These are phyloP conservation scores for Lemur catta DNA, from an alignment of 2,797 vertebrate genomes.

Conservation along the genomic window DNA sequence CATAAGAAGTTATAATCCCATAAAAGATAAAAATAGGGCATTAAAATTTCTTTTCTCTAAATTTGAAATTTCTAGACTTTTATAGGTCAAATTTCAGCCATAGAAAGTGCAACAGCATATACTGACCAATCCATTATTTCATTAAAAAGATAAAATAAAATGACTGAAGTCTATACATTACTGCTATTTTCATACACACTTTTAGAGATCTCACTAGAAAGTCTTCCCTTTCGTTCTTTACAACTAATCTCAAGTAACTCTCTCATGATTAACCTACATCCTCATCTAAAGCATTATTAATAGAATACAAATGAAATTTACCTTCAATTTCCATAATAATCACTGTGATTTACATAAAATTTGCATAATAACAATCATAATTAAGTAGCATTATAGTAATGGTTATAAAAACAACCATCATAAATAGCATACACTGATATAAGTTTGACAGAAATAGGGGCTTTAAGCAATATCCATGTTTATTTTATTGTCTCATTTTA, in stretches of 20 bases:
- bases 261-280: slow-evolving; percentile 58
- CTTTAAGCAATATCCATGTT: slow-evolving; percentile 41
- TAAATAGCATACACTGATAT: not conserved
- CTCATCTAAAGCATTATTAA: slow-evolving; percentile 46
- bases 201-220: not conserved
- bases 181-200: not conserved
- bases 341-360: slow-evolving; percentile 63
- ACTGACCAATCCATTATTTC: not conserved
- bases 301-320: slow-evolving; percentile 64
- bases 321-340: slow-evolving; percentile 71
- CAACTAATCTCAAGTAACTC: slow-evolving; percentile 53
- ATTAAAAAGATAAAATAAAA: not conserved
- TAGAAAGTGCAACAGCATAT: not conserved
- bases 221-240: slow-evolving; percentile 40
- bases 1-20: not conserved
- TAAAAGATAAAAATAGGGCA: not conserved
- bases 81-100: not conserved
- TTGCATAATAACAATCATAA: slow-evolving; percentile 73
- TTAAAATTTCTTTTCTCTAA: slow-evolving; percentile 7
- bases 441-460: not conserved
- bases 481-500: slow-evolving; percentile 59
- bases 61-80: not conserved
- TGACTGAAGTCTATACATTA: not conserved
- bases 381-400: slow-evolving; percentile 66
- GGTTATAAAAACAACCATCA: slow-evolving; percentile 40